Evolutionary conservation across 2,797 vertebrate species (phyloP).

Genomic region (Cygnus olor): DNA sequence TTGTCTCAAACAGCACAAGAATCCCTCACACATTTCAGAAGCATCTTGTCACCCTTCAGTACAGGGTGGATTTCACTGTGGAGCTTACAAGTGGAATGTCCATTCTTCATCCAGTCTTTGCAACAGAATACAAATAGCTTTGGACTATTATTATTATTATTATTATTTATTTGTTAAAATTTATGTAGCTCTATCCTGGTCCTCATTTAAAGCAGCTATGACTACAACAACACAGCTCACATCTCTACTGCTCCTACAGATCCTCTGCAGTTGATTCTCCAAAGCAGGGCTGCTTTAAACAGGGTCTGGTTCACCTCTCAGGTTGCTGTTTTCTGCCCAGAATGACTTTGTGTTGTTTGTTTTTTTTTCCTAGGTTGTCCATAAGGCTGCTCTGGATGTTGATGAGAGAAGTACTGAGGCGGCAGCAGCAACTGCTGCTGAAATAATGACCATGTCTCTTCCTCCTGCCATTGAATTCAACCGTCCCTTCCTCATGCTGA

Average conservation of each 20-base stretch:
- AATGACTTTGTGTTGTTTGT: not conserved
- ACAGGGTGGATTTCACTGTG: not conserved
- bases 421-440: conserved; percentile 78
- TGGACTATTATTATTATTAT: too few relatives aligned
- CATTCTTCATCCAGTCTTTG: not conserved
- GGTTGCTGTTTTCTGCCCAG: not conserved
- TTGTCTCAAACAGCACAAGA: not conserved
- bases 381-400: conserved; percentile 88
- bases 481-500: conserved; percentile 83
- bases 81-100: not conserved
- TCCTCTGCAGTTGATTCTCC: not conserved
- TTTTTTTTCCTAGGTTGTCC: conserved; percentile 81
- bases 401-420: conserved; percentile 89
- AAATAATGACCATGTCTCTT: conserved; percentile 76
- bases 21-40: not conserved
- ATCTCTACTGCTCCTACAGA: not conserved
- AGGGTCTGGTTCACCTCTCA: not conserved
- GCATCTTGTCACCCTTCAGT: not conserved
- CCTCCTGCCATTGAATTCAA: conserved; percentile 79
- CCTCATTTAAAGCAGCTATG: not conserved
- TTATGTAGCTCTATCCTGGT: not conserved
- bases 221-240: not conserved
- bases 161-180: not conserved
- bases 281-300: not conserved
- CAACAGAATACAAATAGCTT: not conserved